These are phyloP conservation scores for Mythimna vitellina DNA, from an alignment of 2,888 invertebrate genomes.

Conservation along the genomic window DNA sequence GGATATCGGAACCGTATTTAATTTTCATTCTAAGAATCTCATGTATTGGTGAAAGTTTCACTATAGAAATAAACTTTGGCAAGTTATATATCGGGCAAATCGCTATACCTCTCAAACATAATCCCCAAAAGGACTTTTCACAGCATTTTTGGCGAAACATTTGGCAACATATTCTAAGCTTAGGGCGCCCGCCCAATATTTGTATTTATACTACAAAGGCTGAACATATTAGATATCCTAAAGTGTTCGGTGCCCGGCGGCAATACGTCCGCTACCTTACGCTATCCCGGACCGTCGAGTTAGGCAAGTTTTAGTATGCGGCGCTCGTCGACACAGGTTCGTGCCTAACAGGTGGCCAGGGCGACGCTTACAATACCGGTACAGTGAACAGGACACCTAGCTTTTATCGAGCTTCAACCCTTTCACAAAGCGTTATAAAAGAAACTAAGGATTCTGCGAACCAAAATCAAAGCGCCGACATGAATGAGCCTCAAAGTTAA, in stretches of 20 bases:
- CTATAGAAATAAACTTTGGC: not conserved
- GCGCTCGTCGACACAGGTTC: constrained; percentile 15
- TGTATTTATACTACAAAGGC: constrained; percentile 36
- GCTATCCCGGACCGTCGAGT: constrained; percentile 30
- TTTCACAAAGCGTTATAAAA: constrained; percentile 45
- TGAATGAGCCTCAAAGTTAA: constrained; percentile 30
- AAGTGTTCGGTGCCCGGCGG: constrained; percentile 26
- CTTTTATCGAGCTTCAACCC: constrained; percentile 28
- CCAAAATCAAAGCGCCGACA: constrained; percentile 48
- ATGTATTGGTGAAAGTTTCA: not conserved
- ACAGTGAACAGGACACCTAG: constrained; percentile 18
- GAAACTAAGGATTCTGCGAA: constrained; percentile 46
- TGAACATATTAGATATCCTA: constrained; percentile 28
- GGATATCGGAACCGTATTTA: not conserved
- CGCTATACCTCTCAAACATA: constrained; percentile 2
- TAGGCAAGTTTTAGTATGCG: constrained; percentile 50
- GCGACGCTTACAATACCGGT: constrained; percentile 22
- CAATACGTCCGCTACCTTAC: constrained; percentile 42
- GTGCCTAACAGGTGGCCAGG: constrained; percentile 41
- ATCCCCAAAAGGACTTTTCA: not conserved
- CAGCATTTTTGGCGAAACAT: constrained; percentile 5
- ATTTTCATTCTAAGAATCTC: not conserved
- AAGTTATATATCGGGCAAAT: not conserved
- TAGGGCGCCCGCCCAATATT: constrained; percentile 12
- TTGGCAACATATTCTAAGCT: constrained; percentile 15